These are phyloP conservation scores for Calliscelio sp. DNA, from an alignment of 2,888 invertebrate genomes.

Conservation along the genomic window DNA sequence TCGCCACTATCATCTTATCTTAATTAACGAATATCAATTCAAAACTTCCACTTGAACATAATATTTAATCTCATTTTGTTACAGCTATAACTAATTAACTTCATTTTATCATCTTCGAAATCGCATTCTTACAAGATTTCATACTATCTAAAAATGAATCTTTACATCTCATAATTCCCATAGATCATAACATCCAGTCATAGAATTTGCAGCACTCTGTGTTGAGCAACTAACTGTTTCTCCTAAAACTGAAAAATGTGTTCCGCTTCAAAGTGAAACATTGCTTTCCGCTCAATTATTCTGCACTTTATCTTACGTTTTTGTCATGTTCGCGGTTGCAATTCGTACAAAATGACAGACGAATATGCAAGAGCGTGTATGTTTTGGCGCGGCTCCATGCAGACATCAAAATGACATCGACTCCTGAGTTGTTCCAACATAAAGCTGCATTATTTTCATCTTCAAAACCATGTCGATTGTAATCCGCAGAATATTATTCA, in stretches of 20 bases:
- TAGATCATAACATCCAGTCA: no score
- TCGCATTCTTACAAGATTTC: no score
- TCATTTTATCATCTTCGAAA: no score
- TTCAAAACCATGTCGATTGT: no score
- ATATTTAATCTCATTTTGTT: no score
- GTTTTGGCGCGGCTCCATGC: constrained; percentile 64
- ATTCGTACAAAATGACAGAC: constrained; percentile 68
- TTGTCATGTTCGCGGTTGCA: constrained; percentile 58
- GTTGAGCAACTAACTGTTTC: neutral
- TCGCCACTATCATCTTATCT: no score
- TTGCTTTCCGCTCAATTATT: constrained; percentile 65
- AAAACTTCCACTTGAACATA: no score
- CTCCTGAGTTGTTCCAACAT: constrained; percentile 38
- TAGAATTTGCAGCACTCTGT: neutral
- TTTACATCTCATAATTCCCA: no score
- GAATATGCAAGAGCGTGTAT: constrained; percentile 61
- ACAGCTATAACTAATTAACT: no score
- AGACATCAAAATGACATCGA: constrained; percentile 32
- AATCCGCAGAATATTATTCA: no score
- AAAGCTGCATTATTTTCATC: constrained; percentile 42
- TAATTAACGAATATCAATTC: no score
- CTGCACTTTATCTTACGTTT: constrained; percentile 59
- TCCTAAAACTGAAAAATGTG: constrained; percentile 12
- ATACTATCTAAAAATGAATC: no score
- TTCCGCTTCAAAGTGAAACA: constrained; percentile 32